These are phyloP conservation scores for Clanis bilineata DNA, from an alignment of 2,888 invertebrate genomes.

Conservation along the genomic window DNA sequence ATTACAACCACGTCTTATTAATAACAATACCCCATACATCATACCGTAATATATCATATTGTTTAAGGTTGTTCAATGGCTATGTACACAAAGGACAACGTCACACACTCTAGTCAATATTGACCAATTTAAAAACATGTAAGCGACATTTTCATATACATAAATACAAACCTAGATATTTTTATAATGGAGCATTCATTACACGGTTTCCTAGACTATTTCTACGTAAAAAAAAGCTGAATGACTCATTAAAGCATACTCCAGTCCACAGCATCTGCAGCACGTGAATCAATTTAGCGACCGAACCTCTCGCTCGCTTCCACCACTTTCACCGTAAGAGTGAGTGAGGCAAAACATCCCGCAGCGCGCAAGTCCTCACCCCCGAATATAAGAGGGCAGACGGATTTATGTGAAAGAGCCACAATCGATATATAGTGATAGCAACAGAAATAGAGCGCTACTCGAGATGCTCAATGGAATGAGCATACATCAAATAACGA, in stretches of 20 bases:
- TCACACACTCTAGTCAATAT: background rate
- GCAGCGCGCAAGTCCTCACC: slow-evolving; percentile 67
- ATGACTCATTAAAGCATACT: slow-evolving; percentile 41
- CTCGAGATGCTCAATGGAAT: background rate
- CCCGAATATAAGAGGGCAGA: slow-evolving; percentile 43
- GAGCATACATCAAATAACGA: slow-evolving; percentile 23
- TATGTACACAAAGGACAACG: background rate
- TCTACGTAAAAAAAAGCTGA: slow-evolving; percentile 18
- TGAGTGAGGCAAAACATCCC: slow-evolving; percentile 46
- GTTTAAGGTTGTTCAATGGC: background rate
- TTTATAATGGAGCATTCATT: too few species aligned
- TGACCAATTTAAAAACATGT: background rate
- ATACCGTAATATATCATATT: background rate
- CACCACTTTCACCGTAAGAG: slow-evolving; percentile 27
- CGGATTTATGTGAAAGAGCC: slow-evolving; percentile 46
- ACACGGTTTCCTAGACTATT: too few species aligned
- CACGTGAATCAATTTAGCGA: slow-evolving; percentile 62
- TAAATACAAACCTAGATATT: too few species aligned
- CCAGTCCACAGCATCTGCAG: slow-evolving; percentile 67
- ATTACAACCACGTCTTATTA: slow-evolving; percentile 14
- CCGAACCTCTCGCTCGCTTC: slow-evolving; percentile 47
- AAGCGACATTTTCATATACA: too few species aligned
- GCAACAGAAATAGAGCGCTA: slow-evolving; percentile 1
- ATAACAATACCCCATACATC: slow-evolving; percentile 15
- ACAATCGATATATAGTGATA: slow-evolving; percentile 67